A percentile compares a stretch with the other conserved stretches of the same genome.
Evolutionary conservation across 92 coral and sea anemone genomes (phyloP).

Genomic region (Meandrina meandrites): DNA sequence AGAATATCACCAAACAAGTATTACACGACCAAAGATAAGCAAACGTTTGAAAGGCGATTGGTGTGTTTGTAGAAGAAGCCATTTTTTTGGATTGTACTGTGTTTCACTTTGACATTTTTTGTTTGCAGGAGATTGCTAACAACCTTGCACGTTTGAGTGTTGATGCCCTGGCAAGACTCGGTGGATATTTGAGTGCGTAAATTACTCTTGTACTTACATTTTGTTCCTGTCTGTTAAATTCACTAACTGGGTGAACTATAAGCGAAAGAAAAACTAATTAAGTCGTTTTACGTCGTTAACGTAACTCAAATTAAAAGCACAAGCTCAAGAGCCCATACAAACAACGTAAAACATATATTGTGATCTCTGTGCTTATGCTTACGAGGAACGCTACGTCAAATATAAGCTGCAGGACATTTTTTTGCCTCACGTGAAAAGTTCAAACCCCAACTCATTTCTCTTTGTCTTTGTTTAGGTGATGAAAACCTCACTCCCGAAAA

Average conservation of each 20-base stretch:
- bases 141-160: conserved; percentile 85
- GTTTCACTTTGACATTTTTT: background rate
- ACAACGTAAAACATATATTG: no score
- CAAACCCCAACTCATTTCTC: no score
- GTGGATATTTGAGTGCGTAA: conserved; percentile 86
- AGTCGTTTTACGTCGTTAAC: background rate
- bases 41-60: no score
- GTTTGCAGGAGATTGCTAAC: conserved; percentile 84
- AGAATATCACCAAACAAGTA: no score
- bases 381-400: no score
- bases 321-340: no score
- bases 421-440: no score
- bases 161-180: conserved; percentile 92
- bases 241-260: background rate
- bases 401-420: no score
- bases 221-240: background rate
- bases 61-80: no score
- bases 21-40: no score
- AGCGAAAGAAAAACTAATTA: background rate
- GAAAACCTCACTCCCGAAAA: conserved; percentile 92
- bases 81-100: background rate
- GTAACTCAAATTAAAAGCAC: no score
- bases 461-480: conserved; percentile 54
- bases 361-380: no score
- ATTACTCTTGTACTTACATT: background rate